Percentiles rank a stretch among this genome's conserved stretches.
These are phyloP conservation scores for Stigmatopora nigra DNA, from an alignment of 2,113 vertebrate species.

Conservation along the genomic window DNA sequence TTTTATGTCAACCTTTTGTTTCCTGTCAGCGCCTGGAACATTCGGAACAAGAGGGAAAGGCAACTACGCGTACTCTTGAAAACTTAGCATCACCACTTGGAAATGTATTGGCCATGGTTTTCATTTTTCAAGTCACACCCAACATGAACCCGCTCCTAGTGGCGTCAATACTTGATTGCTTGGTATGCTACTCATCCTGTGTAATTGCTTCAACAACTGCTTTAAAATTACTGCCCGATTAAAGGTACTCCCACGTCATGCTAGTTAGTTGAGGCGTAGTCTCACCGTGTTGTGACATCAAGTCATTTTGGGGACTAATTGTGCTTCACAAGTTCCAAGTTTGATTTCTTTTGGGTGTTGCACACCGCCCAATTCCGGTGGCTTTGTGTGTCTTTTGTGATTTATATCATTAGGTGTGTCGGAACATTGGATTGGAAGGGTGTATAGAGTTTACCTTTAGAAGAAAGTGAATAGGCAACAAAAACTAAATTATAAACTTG, in stretches of 20 bases:
- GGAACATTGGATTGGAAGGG: not conserved
- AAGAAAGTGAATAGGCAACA: not conserved
- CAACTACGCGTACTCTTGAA: not conserved
- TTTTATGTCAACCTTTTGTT: not conserved
- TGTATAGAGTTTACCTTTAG: not conserved
- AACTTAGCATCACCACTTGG: not conserved
- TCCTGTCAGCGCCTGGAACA: not conserved
- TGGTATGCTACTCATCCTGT: constrained; percentile 5
- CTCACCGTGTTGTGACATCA: not conserved
- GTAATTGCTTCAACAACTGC: not conserved
- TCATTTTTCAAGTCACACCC: not conserved
- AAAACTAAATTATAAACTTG: not conserved
- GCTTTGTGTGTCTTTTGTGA: not conserved
- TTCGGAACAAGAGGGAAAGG: not conserved
- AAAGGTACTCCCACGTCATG: not conserved
- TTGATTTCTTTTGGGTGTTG: not conserved
- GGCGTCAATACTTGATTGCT: not conserved
- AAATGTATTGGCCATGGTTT: not conserved
- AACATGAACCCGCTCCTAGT: too few relatives aligned
- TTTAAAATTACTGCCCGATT: not conserved
- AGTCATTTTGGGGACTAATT: not conserved
- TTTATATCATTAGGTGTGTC: not conserved
- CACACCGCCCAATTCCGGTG: not conserved
- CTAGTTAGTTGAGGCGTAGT: not conserved
- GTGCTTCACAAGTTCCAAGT: not conserved